A percentile compares a stretch with the other conserved stretches of the same genome.
Conservation (phyloP, 2,113 vertebrate species). For the Cyrtonyx montezumae region DNA sequence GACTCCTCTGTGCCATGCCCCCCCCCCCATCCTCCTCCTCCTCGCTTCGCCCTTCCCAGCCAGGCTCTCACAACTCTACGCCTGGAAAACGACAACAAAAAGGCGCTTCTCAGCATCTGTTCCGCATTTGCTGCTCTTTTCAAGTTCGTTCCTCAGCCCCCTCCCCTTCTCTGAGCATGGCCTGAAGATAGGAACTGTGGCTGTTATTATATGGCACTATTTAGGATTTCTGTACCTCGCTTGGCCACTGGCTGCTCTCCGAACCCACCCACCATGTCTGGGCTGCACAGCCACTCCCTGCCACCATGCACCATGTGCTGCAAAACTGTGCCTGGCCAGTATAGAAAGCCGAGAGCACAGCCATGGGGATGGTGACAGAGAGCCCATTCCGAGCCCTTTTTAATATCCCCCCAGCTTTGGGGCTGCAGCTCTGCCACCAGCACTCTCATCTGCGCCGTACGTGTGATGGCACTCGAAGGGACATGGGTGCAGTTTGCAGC, state of each 20-base stretch:
- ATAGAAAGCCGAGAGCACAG: neutral
- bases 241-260: neutral
- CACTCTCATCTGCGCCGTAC: neutral
- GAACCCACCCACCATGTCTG: neutral
- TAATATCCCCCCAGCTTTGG: no score
- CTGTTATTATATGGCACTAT: neutral
- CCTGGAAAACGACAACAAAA: neutral
- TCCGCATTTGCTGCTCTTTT: constrained; percentile 30
- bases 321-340: neutral
- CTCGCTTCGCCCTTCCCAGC: neutral
- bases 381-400: neutral
- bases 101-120: constrained; percentile 1
- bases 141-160: neutral
- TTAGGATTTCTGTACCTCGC: neutral
- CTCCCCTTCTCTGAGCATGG: neutral
- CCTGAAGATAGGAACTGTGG: neutral
- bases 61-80: neutral
- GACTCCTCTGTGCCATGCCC: neutral
- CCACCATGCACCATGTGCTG: fast-evolving
- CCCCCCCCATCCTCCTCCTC: neutral
- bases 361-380: neutral
- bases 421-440: neutral
- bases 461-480: neutral
- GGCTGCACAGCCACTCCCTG: neutral
- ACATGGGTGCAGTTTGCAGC: fast-evolving